Conservation (phyloP, 2,113 vertebrate species). For the Zosterops borbonicus region DNA sequence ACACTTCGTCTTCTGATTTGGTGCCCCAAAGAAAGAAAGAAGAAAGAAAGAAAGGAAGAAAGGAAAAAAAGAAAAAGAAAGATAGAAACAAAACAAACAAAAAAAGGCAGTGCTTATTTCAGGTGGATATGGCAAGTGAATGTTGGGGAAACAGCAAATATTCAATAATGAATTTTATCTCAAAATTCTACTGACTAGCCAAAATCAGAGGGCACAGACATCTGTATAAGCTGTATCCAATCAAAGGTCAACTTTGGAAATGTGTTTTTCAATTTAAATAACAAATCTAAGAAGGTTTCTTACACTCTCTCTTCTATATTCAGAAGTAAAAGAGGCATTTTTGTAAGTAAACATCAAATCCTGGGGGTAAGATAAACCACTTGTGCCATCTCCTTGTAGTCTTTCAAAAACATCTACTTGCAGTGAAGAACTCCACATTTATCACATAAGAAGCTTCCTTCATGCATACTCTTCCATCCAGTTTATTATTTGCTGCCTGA, state of each 20-base stretch:
- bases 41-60: neutral
- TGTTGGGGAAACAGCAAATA: conserved; percentile 63
- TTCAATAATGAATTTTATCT: conserved; percentile 40
- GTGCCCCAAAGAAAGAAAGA: conserved; percentile 63
- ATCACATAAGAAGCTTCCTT: conserved; percentile 69
- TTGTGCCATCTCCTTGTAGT: conserved; percentile 66
- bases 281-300: conserved; percentile 32
- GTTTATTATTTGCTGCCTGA: conserved; percentile 75
- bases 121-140: conserved; percentile 68
- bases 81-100: neutral
- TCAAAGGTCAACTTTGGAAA: conserved; percentile 52
- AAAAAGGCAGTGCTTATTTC: conserved; percentile 69
- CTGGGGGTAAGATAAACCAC: conserved; percentile 65
- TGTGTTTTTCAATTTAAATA: conserved; percentile 20
- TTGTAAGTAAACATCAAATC: conserved; percentile 65
- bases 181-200: conserved; percentile 41
- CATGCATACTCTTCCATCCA: conserved; percentile 65
- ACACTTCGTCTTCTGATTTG: conserved; percentile 76
- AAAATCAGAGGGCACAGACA: conserved; percentile 58
- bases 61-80: neutral
- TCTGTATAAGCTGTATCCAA: conserved; percentile 37
- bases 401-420: conserved; percentile 48
- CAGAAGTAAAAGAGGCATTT: conserved; percentile 56
- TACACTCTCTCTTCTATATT: conserved; percentile 38
- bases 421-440: conserved; percentile 77